A percentile compares a stretch with the other conserved stretches of the same genome.
phyloP scores from a whole-genome alignment of 2,113 vertebrate genomes.

The Menidia beryllina region DNA sequence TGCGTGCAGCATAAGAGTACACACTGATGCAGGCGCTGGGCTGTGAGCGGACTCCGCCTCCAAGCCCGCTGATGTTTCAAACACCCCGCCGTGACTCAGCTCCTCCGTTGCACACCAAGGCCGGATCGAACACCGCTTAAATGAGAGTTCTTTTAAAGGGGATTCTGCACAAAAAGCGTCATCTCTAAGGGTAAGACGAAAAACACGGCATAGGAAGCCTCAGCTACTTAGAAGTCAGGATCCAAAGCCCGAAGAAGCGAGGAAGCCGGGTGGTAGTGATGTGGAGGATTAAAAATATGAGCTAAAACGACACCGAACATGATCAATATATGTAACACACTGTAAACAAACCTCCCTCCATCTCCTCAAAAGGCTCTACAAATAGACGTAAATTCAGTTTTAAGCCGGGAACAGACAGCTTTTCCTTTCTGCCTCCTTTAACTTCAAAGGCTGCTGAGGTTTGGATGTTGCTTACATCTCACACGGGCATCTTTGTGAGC shows the following conservation, averaged over 20 bases:
- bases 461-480: slow-evolving; percentile 28
- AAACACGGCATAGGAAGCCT: not conserved
- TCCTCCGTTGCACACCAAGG: slow-evolving; percentile 9
- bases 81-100: slow-evolving; percentile 22
- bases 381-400: slow-evolving; percentile 3
- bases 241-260: not conserved
- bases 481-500: slow-evolving; percentile 34
- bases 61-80: slow-evolving; percentile 47
- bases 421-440: slow-evolving; percentile 5
- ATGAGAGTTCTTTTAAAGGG: not conserved
- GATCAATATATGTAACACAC: no score
- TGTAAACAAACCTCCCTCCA: not conserved
- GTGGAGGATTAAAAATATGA: not conserved
- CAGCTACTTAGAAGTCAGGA: not conserved
- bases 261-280: not conserved
- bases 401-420: not conserved
- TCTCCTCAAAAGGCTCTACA: slow-evolving; percentile 1
- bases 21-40: slow-evolving; percentile 68
- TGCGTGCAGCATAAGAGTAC: slow-evolving; percentile 46
- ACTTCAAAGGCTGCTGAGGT: slow-evolving; percentile 43
- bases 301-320: no score
- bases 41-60: slow-evolving; percentile 27
- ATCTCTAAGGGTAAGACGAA: not conserved
- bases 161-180: not conserved
- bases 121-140: slow-evolving; percentile 22